Percentiles rank a stretch among this genome's conserved stretches.
Evolutionary conservation across 2,113 vertebrate genomes (phyloP).

Genomic region (Panthera uncia): DNA sequence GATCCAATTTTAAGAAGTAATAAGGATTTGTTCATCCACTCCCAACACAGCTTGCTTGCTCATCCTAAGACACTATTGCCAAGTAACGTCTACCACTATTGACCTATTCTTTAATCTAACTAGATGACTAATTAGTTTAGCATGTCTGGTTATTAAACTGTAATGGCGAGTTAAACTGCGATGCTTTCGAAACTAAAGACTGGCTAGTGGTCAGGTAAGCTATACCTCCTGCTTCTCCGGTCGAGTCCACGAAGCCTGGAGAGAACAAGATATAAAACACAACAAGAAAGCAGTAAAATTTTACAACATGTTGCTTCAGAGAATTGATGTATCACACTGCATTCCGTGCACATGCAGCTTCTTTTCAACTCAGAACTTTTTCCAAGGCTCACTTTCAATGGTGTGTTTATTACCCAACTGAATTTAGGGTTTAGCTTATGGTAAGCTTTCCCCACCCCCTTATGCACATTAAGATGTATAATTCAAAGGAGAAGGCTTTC

Average conservation of each 20-base stretch:
- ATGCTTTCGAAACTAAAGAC: slow-evolving; percentile 81
- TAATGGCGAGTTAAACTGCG: slow-evolving; percentile 82
- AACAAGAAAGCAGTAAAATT: slow-evolving; percentile 88
- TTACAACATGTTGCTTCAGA: slow-evolving; percentile 84
- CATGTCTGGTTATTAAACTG: slow-evolving; percentile 78
- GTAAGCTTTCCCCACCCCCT: not conserved
- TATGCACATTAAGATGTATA: not conserved
- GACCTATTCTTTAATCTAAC: slow-evolving; percentile 69
- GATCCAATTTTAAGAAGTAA: slow-evolving; percentile 64
- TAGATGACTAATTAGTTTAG: slow-evolving; percentile 78
- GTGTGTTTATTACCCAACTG: slow-evolving; percentile 55
- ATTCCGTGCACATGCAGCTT: slow-evolving; percentile 86
- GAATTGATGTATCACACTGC: slow-evolving; percentile 71
- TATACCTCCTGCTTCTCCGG: slow-evolving; percentile 99
- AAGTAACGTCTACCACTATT: slow-evolving; percentile 80
- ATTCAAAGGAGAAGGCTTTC: not conserved
- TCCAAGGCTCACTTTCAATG: slow-evolving; percentile 54
- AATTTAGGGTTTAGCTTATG: slow-evolving; percentile 12
- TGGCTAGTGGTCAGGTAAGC: slow-evolving; percentile 90
- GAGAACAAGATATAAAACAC: slow-evolving; percentile 95
- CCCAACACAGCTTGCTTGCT: slow-evolving; percentile 85
- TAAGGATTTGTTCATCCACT: slow-evolving; percentile 67
- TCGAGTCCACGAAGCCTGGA: slow-evolving; percentile 99
- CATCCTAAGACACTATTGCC: slow-evolving; percentile 76
- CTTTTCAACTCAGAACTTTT: not conserved